Conservation (phyloP, 1,140 invertebrate genomes). For the Hypsibius dujardini region DNA sequence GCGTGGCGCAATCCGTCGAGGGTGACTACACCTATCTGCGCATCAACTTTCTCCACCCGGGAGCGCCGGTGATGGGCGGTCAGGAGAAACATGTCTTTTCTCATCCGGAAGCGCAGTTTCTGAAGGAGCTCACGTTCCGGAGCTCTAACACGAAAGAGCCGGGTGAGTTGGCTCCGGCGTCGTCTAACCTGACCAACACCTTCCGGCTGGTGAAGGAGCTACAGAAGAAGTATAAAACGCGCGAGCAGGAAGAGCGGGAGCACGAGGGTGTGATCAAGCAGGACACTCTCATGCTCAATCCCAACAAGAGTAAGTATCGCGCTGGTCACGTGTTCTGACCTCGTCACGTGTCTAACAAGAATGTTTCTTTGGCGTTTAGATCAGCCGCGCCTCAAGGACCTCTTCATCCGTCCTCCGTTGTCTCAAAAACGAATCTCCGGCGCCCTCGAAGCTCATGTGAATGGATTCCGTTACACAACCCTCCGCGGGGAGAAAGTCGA, state of each 20-base stretch:
- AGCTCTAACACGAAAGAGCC: constrained; percentile 94
- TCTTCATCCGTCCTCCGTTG: constrained; percentile 98
- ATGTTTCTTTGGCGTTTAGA: not conserved
- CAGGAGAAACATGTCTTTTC: constrained; percentile 73
- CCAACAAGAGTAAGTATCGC: constrained; percentile 67
- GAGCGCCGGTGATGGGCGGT: constrained; percentile 68
- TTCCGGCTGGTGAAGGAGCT: constrained; percentile 96
- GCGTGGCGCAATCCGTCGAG: constrained; percentile 92
- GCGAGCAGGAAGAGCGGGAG: constrained; percentile 93
- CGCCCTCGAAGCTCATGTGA: constrained; percentile 75
- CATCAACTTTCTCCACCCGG: constrained; percentile 97
- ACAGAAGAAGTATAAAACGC: constrained; percentile 92
- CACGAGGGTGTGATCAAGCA: constrained; percentile 85
- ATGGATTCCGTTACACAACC: constrained; percentile 91
- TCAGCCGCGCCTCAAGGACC: constrained; percentile 81
- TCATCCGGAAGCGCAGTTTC: constrained; percentile 82
- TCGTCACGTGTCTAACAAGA: no score
- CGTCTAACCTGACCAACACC: constrained; percentile 84
- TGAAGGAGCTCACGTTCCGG: constrained; percentile 97
- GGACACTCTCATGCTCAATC: constrained; percentile 82
- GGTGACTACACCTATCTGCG: constrained; percentile 96
- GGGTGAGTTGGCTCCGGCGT: constrained; percentile 81
- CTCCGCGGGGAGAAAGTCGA: constrained; percentile 97
- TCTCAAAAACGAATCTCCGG: constrained; percentile 84
- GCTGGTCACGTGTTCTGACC: not conserved